Evolutionary conservation across 2,888 invertebrate genomes (phyloP), one percentile per base, ranked within the genome.

Genomic region (Limnephilus auricula): DNA sequence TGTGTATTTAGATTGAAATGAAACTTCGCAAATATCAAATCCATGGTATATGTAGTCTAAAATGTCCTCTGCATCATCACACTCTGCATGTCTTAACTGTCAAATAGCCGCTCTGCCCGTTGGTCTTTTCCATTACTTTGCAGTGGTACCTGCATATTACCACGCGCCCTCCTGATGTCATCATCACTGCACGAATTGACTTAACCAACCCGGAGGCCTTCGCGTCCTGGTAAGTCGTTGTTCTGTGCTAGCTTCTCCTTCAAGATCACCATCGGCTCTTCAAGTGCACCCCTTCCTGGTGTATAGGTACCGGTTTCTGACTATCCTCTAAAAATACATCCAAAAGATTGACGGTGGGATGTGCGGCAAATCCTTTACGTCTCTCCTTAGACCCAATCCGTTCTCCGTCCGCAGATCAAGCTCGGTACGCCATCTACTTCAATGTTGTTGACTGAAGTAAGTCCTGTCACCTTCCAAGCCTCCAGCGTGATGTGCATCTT

Each of bases 401-500:
- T 45, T 45, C 45, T 45, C 45, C 15, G 45, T 15, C 45, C 13
- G 45, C 45, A 45, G 15, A 15, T 45, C 45, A 45, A 45, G 45
- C 45, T 34, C 32, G 25, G 84, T 37, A 32, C 32, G 84, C 84
- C 37, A 84, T 84, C 84, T 84, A 84, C 84, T 31, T 84, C 37
- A 10, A 37, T 18, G 34, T 37, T 84, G 13, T 84, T 84, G n/a
- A 84, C 37, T 84, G 32, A 84, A 84, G 18, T 25, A 37, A 84
- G 37, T 84, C 84, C 25, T 84, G 37, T 84, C 84, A 10, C 84
- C 32, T 84, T 84, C 84, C 84, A 84, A 84, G 84, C 40, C 34
- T 84, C 84, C 84, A 84, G 84, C 84, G 6, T 34, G 84, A 84
- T 84, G 84, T 84, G 34, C 84, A 84, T 84, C 25, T 84, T 25